phyloP scores from a whole-genome alignment of 2,888 invertebrate genomes.

The Apamea anceps region DNA sequence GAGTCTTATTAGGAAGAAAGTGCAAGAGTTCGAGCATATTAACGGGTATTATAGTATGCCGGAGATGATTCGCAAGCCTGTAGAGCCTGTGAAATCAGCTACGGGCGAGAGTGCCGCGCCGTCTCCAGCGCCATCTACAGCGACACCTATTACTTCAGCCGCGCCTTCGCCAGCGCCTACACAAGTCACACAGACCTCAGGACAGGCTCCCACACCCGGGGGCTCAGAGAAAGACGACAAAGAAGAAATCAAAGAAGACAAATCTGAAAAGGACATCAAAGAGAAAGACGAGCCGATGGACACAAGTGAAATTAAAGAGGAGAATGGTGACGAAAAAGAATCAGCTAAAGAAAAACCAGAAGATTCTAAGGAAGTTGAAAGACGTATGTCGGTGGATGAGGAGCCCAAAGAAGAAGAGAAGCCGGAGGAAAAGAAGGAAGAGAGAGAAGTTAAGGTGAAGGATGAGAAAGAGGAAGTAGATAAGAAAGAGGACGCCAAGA shows the following conservation, averaged over 20 bases:
- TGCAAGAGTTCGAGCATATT: slow-evolving; percentile 99
- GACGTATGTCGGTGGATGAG: slow-evolving; percentile 86
- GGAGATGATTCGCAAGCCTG: slow-evolving; percentile 95
- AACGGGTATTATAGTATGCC: slow-evolving; percentile 99
- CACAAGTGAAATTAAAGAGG: slow-evolving; percentile 83
- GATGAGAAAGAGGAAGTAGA: slow-evolving; percentile 83
- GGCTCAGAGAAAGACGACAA: slow-evolving; percentile 82
- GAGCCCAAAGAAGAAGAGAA: slow-evolving; percentile 85
- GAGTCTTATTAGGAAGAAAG: slow-evolving; percentile 99
- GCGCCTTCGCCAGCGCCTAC: slow-evolving; percentile 85
- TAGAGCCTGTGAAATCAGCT: slow-evolving; percentile 92
- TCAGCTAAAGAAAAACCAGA: slow-evolving; percentile 72
- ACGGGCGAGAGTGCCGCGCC: slow-evolving; percentile 92
- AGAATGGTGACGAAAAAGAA: slow-evolving; percentile 78
- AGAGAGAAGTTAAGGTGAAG: slow-evolving; percentile 72
- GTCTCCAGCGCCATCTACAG: slow-evolving; percentile 92
- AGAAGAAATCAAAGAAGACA: slow-evolving; percentile 86
- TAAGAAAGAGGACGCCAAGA: slow-evolving; percentile 86
- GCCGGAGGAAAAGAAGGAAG: slow-evolving; percentile 80
- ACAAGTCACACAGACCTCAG: slow-evolving; percentile 72
- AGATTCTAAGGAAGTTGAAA: slow-evolving; percentile 80
- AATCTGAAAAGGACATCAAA: slow-evolving; percentile 82
- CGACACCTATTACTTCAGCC: slow-evolving; percentile 87
- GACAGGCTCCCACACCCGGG: slow-evolving; percentile 77
- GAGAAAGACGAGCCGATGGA: slow-evolving; percentile 82